phyloP scores from a whole-genome alignment of 2,888 invertebrate genomes.

The Rotaria magnacalcarata region DNA sequence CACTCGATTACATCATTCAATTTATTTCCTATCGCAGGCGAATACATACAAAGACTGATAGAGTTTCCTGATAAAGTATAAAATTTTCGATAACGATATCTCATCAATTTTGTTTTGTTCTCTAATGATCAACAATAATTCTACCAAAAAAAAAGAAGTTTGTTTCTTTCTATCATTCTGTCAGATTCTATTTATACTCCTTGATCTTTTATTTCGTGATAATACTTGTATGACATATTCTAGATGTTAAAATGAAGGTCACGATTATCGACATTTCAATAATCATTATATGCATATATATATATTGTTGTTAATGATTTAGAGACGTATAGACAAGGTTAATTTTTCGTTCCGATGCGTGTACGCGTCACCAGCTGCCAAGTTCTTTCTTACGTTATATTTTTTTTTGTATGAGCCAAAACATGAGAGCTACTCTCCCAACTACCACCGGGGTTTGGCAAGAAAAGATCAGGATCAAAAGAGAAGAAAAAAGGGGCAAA shows the following conservation, averaged over 20 bases:
- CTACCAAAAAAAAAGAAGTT: neutral
- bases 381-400: neutral
- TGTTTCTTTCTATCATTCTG: neutral
- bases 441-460: constrained; percentile 3
- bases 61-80: neutral
- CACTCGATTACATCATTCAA: neutral
- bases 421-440: constrained; percentile 1
- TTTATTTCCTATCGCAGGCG: neutral
- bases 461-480: neutral
- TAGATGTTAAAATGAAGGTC: neutral
- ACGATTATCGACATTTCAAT: neutral
- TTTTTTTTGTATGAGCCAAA: neutral
- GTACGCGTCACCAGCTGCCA: neutral
- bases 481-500: neutral
- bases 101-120: neutral
- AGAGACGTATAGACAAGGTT: neutral
- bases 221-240: neutral
- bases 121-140: neutral
- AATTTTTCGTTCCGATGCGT: neutral
- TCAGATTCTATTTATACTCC: neutral
- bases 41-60: neutral
- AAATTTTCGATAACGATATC: neutral
- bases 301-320: neutral
- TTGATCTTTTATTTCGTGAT: neutral
- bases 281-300: neutral